Evolutionary conservation across 2,888 invertebrate genomes (phyloP).

Genomic region (Caenorhabditis imperialis): DNA sequence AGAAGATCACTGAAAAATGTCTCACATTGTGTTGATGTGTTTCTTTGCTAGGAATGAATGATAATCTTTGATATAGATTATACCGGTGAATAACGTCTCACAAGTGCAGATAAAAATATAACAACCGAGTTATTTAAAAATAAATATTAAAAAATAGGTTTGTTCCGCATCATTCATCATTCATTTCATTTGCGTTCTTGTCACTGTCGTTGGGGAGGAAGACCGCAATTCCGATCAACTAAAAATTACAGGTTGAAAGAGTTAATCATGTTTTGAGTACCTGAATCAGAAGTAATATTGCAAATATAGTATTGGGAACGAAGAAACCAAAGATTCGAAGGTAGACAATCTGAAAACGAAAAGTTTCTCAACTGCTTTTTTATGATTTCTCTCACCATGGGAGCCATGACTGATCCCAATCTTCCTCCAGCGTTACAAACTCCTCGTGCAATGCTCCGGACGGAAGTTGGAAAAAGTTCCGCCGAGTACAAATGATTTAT

Average conservation of each 20-base stretch:
- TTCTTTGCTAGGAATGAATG: not conserved
- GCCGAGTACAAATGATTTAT: constrained; percentile 75
- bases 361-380: not conserved
- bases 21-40: no score
- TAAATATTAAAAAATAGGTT: not conserved
- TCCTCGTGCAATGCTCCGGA: constrained; percentile 73
- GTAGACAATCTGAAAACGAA: constrained; percentile 62
- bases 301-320: constrained; percentile 66
- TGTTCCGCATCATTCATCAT: constrained; percentile 36
- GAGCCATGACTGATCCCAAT: constrained; percentile 70
- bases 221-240: constrained; percentile 29
- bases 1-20: no score
- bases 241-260: constrained; percentile 6
- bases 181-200: constrained; percentile 49
- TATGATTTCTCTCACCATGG: constrained; percentile 54
- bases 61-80: no score
- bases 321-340: constrained; percentile 50
- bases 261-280: constrained; percentile 8
- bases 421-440: constrained; percentile 72
- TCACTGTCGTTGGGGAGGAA: constrained; percentile 48
- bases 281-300: constrained; percentile 67
- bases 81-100: no score
- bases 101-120: no score
- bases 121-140: no score
- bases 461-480: constrained; percentile 70